A percentile compares a stretch with the other conserved stretches of the same genome.
Evolutionary conservation across 2,888 invertebrate genomes (phyloP).

Genomic region (Argyra leucocephala): DNA sequence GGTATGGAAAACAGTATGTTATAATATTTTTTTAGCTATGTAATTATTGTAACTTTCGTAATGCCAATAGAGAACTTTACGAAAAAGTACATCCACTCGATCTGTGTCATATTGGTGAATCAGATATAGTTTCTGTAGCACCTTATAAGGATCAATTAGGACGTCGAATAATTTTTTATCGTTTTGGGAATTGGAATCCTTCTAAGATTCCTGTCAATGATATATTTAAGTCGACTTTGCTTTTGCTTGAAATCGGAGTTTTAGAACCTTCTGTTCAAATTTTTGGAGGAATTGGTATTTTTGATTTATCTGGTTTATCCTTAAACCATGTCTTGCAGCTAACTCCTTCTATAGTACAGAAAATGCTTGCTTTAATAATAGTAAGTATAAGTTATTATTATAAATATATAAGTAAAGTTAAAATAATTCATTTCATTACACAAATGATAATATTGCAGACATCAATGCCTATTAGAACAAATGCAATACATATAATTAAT

Average conservation of each 20-base stretch:
- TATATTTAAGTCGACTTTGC: slow-evolving; percentile 60
- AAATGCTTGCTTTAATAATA: slow-evolving; percentile 60
- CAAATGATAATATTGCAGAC: slow-evolving; percentile 45
- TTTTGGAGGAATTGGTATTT: slow-evolving; percentile 64
- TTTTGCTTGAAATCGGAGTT: slow-evolving; percentile 62
- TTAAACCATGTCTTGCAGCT: slow-evolving; percentile 64
- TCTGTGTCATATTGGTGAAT: slow-evolving; percentile 55
- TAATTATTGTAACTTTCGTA: slow-evolving; percentile 66
- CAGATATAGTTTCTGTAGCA: slow-evolving; percentile 60
- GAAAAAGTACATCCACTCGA: slow-evolving; percentile 57
- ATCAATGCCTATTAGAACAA: slow-evolving; percentile 61
- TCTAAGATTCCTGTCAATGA: slow-evolving; percentile 56
- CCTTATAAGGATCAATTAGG: slow-evolving; percentile 69
- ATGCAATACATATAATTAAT: slow-evolving; percentile 67
- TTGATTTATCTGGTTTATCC: slow-evolving; percentile 62
- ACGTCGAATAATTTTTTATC: slow-evolving; percentile 60
- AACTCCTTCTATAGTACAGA: slow-evolving; percentile 60
- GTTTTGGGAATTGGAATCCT: slow-evolving; percentile 69
- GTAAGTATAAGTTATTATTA: slow-evolving; percentile 44
- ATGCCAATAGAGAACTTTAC: slow-evolving; percentile 58
- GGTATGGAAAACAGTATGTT: slow-evolving; percentile 1
- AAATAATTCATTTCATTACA: slow-evolving; percentile 8
- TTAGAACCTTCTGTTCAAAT: slow-evolving; percentile 67
- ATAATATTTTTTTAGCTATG: slow-evolving; percentile 50
- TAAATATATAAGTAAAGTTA: not conserved